Percentiles rank a stretch among this genome's conserved stretches.
phyloP scores from a whole-genome alignment of 2,888 invertebrate species.

The Zygothrica quintamaculata region DNA sequence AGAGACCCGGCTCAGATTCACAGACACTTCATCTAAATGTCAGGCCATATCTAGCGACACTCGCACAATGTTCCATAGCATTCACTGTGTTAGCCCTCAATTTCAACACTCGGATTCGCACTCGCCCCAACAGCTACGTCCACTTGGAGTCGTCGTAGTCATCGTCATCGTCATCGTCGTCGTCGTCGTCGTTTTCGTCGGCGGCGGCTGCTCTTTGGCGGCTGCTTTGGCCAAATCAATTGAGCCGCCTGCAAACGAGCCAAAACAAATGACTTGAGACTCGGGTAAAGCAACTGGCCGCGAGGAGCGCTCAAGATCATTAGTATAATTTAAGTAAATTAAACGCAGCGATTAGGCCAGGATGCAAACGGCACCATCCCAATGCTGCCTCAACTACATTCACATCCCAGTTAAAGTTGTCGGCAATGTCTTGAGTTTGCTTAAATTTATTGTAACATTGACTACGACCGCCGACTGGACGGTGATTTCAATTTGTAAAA shows the following conservation, averaged over 20 bases:
- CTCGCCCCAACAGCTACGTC: constrained; percentile 37
- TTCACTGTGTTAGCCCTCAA: constrained; percentile 61
- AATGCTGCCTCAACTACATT: constrained; percentile 38
- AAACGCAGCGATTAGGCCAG: constrained; percentile 81
- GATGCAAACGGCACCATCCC: constrained; percentile 66
- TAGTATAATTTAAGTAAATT: constrained; percentile 83
- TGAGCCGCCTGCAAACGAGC: constrained; percentile 78
- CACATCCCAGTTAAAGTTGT: constrained; percentile 29
- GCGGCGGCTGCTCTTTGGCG: constrained; percentile 71
- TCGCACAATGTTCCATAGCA: constrained; percentile 61
- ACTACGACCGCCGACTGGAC: constrained; percentile 34
- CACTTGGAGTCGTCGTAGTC: constrained; percentile 36
- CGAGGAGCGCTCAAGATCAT: constrained; percentile 74
- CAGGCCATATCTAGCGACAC: constrained; percentile 82
- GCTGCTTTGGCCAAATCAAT: constrained; percentile 79
- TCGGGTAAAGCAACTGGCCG: constrained; percentile 43
- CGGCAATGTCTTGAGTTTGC: constrained; percentile 76
- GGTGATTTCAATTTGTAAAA: constrained; percentile 80
- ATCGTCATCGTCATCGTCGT: constrained; percentile 28
- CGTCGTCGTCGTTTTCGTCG: constrained; percentile 20
- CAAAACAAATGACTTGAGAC: constrained; percentile 75
- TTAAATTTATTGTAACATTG: constrained; percentile 80
- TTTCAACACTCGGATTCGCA: constrained; percentile 62
- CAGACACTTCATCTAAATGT: constrained; percentile 84
- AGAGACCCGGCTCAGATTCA: constrained; percentile 69